Conservation (phyloP, 1,140 invertebrate species). For the Acromyrmex heyeri region DNA sequence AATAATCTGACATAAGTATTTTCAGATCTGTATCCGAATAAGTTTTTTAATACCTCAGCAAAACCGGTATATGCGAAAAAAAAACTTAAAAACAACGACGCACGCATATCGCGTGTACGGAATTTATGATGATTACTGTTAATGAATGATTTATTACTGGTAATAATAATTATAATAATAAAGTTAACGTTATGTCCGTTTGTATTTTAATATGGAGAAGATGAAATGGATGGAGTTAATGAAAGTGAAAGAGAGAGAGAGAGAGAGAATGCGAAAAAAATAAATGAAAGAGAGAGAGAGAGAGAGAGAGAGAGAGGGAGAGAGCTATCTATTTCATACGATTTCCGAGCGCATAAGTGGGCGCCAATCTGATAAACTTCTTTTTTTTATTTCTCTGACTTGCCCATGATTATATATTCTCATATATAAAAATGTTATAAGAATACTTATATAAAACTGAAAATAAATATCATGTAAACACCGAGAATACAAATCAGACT, state of each 20-base stretch:
- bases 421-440: conserved; percentile 78
- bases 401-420: conserved; percentile 79
- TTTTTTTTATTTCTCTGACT: conserved; percentile 80
- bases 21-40: too few species aligned
- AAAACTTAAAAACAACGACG: conserved; percentile 63
- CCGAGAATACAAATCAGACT: conserved; percentile 49
- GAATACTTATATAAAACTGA: conserved; percentile 75
- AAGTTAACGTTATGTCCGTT: conserved; percentile 76
- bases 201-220: conserved; percentile 72
- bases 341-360: conserved; percentile 70
- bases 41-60: too few species aligned
- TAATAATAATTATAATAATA: conserved; percentile 70
- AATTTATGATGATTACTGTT: conserved; percentile 66
- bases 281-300: conserved; percentile 54
- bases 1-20: too few species aligned
- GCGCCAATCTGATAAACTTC: conserved; percentile 76
- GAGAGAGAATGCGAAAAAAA: conserved; percentile 48
- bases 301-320: conserved; percentile 47
- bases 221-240: conserved; percentile 46
- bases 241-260: conserved; percentile 60
- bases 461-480: conserved; percentile 80
- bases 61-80: conserved; percentile 1
- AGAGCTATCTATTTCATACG: conserved; percentile 60
- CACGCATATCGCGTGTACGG: conserved; percentile 65
- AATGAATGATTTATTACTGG: conserved; percentile 50